Percentiles rank a stretch among this genome's conserved stretches.
Conservation (phyloP, 2,113 vertebrate genomes). For the Poeciliopsis occidentalis region DNA sequence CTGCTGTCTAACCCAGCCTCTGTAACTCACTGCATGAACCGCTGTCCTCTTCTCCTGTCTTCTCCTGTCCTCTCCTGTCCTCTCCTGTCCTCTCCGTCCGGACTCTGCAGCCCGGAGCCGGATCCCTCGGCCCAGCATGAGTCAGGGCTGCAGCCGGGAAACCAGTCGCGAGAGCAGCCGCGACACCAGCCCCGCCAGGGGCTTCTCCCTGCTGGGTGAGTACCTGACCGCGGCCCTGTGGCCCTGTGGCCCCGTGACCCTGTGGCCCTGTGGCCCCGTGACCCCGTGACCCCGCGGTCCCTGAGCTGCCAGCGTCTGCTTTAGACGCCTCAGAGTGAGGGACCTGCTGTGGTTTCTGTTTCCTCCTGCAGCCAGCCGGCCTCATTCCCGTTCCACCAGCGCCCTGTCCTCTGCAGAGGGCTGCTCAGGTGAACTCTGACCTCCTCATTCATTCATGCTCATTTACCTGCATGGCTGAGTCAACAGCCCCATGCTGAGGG, state of each 20-base stretch:
- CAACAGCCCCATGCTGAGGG: too few species aligned
- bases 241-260: too few species aligned
- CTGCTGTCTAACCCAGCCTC: not conserved
- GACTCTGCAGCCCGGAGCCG: slow-evolving; percentile 98
- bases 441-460: not conserved
- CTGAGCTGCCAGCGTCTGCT: not conserved
- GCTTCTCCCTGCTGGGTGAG: slow-evolving; percentile 98
- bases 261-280: not conserved
- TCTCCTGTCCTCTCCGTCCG: slow-evolving; percentile 82
- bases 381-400: slow-evolving; percentile 99
- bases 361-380: slow-evolving; percentile 94
- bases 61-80: slow-evolving; percentile 74
- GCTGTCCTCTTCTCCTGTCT: not conserved
- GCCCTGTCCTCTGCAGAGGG: slow-evolving; percentile 96
- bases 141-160: slow-evolving; percentile 99
- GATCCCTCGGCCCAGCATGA: slow-evolving; percentile 99
- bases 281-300: too few species aligned
- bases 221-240: slow-evolving; percentile 67
- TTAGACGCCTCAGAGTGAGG: not conserved
- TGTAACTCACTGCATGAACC: not conserved
- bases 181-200: slow-evolving; percentile 98
- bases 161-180: slow-evolving; percentile 99
- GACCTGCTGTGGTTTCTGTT: not conserved
- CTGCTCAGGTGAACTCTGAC: slow-evolving; percentile 97
- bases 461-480: not conserved